Percentiles rank a stretch among this genome's conserved stretches.
Conservation (phyloP, 2,888 invertebrate species). For the Scaptomyza polygonia region DNA sequence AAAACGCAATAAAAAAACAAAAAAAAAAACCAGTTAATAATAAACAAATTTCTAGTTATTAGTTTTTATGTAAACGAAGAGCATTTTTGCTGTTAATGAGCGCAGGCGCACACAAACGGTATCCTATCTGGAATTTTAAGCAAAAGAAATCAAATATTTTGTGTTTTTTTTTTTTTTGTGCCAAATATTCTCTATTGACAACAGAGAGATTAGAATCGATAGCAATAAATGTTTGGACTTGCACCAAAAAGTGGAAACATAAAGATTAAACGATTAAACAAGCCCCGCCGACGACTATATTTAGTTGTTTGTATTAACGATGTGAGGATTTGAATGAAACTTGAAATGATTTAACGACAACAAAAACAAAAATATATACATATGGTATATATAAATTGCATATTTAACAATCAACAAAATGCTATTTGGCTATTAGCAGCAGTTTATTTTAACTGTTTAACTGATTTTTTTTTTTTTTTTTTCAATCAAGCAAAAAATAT, state of each 20-base stretch:
- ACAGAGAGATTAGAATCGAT: too few species aligned
- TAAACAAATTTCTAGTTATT: background rate
- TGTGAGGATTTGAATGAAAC: background rate
- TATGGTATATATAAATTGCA: too few species aligned
- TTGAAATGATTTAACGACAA: background rate
- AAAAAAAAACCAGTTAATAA: background rate
- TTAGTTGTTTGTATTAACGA: conserved; percentile 1
- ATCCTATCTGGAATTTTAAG: too few species aligned
- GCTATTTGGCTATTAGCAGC: conserved; percentile 6
- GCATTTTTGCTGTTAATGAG: too few species aligned
- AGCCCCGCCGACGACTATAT: background rate
- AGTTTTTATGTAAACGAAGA: conserved; percentile 2
- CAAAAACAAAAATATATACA: background rate
- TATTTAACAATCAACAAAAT: too few species aligned
- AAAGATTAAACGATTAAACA: background rate
- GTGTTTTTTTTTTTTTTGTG: too few species aligned
- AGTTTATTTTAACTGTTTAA: conserved; percentile 1
- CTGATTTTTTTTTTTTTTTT: too few species aligned
- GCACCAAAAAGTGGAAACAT: conserved; percentile 1
- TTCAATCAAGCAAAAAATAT: too few species aligned
- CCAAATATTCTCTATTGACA: too few species aligned
- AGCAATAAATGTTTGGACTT: too few species aligned
- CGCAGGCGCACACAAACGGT: too few species aligned
- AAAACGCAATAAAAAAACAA: background rate
- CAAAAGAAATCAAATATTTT: too few species aligned